Base-by-base conservation (phyloP, 2,113 vertebrate genomes). In the Ctenomys sociabilis region DNA sequence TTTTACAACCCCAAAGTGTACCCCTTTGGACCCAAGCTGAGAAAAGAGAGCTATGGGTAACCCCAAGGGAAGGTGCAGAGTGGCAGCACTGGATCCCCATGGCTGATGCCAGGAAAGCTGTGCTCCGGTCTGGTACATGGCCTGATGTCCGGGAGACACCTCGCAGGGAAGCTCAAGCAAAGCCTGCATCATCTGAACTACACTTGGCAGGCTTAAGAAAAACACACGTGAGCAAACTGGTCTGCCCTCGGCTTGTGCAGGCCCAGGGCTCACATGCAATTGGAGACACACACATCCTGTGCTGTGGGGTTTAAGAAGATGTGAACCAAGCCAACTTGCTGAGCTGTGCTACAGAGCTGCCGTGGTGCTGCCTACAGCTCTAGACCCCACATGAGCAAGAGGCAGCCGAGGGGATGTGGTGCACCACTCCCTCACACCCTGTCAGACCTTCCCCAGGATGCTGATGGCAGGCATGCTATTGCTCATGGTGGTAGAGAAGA, bases 81-180 rank as follows among this genome's bases (percentile, higher is more conserved):
- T 2, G 11, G 19, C 12, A 30, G 72, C 52, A 5, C 26, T 0
- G 3, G 81, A 16, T 28, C 13, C 30, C 24, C 14, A 1, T 19
- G 14, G n/a, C 2, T 0, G 26, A n/a, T 1, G 5, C 11, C 0
- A 28, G 59, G 43, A 63, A 35, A 5, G 63, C 6, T 8, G 30
- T 6, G 16, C 22, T 40, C 26, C 14, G 40, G 5, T n/a, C 14
- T n/a, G 66, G 52, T 6, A 43, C 14, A 7, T 32, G 7, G 57
- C 16, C 49, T 59, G 45, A 22, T 0, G 0, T 32, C 9, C 81
- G 12, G 66, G 26, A 90, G 70, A 37, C 17, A 2, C 43, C 77
- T 77, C 16, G 10, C 11, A 28, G 66, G 28, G 35, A 61, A 17
- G 19, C 30, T 70, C 24, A n/a, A 49, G 19, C 9, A 63, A 45